These are phyloP conservation scores for Cinclus cinclus DNA, from an alignment of 2,113 vertebrate species.

Conservation along the genomic window DNA sequence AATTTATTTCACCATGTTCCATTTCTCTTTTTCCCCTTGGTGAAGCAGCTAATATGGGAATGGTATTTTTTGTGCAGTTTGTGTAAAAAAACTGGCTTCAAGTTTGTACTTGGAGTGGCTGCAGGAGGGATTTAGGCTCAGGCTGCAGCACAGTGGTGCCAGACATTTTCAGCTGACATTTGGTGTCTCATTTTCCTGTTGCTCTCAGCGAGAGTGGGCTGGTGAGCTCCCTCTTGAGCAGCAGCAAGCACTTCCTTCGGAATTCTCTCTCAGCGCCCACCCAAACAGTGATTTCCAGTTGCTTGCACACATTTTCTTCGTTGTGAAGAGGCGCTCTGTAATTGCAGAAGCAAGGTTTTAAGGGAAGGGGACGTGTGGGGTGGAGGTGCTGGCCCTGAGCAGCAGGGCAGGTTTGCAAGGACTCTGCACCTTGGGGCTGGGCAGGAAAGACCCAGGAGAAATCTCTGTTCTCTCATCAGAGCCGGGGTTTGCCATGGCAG, in stretches of 20 bases:
- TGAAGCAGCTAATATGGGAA: conserved; percentile 12
- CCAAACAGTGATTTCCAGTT: conserved; percentile 2
- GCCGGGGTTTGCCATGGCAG: neutral
- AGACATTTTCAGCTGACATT: conserved; percentile 30
- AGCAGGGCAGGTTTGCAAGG: neutral
- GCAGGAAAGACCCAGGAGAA: neutral
- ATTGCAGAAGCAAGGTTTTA: neutral
- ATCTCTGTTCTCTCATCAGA: neutral
- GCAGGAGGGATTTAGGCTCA: neutral
- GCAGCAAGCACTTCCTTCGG: conserved; percentile 19
- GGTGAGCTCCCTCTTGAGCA: neutral
- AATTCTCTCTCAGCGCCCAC: conserved; percentile 1
- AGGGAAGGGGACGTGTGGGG: neutral
- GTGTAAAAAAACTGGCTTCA: neutral
- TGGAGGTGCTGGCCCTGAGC: neutral
- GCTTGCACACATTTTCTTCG: neutral
- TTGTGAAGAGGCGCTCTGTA: neutral
- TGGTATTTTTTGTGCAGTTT: neutral
- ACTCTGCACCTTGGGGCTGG: neutral
- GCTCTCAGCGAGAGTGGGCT: conserved; percentile 6
- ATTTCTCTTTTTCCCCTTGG: conserved; percentile 2
- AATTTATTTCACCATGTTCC: conserved; percentile 53
- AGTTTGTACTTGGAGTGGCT: neutral
- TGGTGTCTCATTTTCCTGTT: neutral
- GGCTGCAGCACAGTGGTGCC: conserved; percentile 1